Evolutionary conservation across 2,888 invertebrate genomes (phyloP), one percentile per base, ranked within the genome.

Genomic region (Orchestes rusci): DNA sequence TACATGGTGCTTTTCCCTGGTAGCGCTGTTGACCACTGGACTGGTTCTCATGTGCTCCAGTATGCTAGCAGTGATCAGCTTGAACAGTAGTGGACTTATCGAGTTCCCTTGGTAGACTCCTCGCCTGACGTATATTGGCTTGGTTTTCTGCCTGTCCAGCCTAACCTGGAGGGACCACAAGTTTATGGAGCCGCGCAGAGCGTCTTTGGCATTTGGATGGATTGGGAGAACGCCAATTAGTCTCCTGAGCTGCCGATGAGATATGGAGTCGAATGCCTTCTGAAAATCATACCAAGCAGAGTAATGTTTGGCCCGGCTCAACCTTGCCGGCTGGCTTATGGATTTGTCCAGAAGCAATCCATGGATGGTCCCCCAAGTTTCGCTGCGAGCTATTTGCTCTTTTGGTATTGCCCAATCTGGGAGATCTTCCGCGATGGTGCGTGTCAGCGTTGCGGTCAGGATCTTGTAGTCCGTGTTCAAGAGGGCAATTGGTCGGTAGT

Each of bases 401-500:
- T 39, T 28, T 1, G 55, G 54, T 4, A 39, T 41, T 13, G 50
- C 45, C 50, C 50, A 48, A 1, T 44, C 36, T 2, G 48, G 50
- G 30, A 51, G 15, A n/a, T n/a, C 18, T 16, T 29, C 17, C 7
- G 39, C 39, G 2, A 54, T 32, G 7, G 39, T 33, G 4, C 53
- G 27, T 10, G 19, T 43, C n/a, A 59, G 27, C 5, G 52, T 39
- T 31, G 45, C 39, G 1, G 56, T 57, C 7, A 58, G 44, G 4
- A 59, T 51, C 34, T 61, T 61, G 10, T 55, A 50, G 28, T 56
- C 49, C 1, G 52, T 43, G 33, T 60, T 60, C 10, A 54, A 44
- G 2, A 60, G 37, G 0, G 58, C 50, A 7, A 60, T 60, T 7
- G 59, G n/a, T 18, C 57, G 30, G 32, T 59, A 60, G 32, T 57